Conservation (phyloP, 2,113 vertebrate species). For the Bubalus kerabau region DNA sequence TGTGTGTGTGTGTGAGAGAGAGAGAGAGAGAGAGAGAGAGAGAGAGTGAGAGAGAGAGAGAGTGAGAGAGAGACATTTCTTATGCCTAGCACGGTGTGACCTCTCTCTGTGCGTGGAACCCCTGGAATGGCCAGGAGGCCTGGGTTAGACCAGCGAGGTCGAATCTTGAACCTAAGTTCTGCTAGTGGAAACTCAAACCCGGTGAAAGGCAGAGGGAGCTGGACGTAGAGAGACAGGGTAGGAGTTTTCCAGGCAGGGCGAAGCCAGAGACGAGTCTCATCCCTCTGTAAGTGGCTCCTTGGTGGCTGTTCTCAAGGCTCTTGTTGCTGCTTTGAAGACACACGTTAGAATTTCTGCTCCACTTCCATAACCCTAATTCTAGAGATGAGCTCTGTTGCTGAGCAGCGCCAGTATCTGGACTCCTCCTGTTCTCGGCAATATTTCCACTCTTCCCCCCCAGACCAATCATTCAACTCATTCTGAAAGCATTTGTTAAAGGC, state of each 20-base stretch:
- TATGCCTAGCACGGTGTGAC: neutral
- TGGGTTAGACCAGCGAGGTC: neutral
- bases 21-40: too few relatives aligned
- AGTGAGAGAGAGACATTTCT: neutral
- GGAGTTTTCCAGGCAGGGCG: neutral
- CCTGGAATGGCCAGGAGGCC: neutral
- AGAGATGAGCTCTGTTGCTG: slow-evolving; percentile 2
- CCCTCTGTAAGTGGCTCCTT: neutral
- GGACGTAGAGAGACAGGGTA: neutral
- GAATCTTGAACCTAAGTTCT: neutral
- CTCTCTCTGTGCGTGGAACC: neutral
- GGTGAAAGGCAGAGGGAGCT: neutral
- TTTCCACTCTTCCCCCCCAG: neutral
- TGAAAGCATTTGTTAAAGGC: neutral
- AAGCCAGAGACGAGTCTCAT: neutral
- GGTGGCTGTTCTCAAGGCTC: neutral
- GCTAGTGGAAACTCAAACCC: neutral
- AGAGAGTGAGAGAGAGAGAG: neutral
- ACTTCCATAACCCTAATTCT: neutral
- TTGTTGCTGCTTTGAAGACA: neutral
- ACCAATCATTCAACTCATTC: neutral
- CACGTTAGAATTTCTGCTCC: neutral
- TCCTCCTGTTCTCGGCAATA: neutral
- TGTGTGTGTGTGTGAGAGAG: neutral
- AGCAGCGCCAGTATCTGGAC: neutral